Evolutionary conservation across 2,797 vertebrate genomes (phyloP).

Genomic region (Rousettus madagascariensis): DNA sequence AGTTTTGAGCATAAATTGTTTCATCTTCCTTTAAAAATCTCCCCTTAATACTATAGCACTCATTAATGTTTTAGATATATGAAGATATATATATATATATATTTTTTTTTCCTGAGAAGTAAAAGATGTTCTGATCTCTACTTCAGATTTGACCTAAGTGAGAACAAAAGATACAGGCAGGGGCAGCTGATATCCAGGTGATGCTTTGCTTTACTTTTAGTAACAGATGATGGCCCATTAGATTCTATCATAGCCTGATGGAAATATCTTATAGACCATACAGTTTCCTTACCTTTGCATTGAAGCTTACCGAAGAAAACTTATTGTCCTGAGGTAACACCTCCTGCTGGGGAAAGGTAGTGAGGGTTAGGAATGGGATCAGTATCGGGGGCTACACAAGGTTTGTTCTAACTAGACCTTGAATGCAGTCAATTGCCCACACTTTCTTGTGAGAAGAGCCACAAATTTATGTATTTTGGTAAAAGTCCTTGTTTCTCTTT

Average conservation of each 20-base stretch:
- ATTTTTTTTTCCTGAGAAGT: background rate
- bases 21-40: background rate
- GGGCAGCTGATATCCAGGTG: background rate
- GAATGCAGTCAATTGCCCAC: background rate
- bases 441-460: background rate
- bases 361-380: rapidly evolving
- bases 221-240: background rate
- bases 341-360: background rate
- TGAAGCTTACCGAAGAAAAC: background rate
- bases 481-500: background rate
- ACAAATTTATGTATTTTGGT: background rate
- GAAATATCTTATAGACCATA: background rate
- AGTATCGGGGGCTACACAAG: no score
- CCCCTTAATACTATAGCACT: background rate
- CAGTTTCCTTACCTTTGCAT: background rate
- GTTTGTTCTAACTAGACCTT: background rate
- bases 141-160: background rate
- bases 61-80: background rate
- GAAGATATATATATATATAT: background rate
- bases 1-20: background rate
- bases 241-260: background rate
- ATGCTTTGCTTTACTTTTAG: background rate
- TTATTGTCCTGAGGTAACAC: background rate
- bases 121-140: background rate
- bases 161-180: background rate